Evolutionary conservation across 2,113 vertebrate genomes (phyloP).

Genomic region (Tetrax tetrax): DNA sequence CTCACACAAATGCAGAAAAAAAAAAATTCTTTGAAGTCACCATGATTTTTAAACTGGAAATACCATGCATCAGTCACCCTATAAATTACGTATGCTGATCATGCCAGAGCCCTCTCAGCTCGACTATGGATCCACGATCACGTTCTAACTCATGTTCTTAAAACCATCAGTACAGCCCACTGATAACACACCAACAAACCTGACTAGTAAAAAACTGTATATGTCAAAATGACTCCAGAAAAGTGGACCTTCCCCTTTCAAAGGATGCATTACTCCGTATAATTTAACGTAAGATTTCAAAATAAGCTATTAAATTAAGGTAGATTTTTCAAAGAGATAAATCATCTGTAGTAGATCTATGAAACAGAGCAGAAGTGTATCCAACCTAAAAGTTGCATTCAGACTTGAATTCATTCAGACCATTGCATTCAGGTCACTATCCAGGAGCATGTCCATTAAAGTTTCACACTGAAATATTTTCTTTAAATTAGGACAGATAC

Average conservation of each 20-base stretch:
- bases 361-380: slow-evolving; percentile 24
- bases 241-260: background rate
- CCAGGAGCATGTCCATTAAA: background rate
- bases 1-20: slow-evolving; percentile 20
- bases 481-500: background rate
- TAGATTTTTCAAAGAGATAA: slow-evolving; percentile 3
- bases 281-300: background rate
- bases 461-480: background rate
- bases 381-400: slow-evolving; percentile 8
- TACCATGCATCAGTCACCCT: background rate
- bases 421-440: background rate
- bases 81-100: background rate
- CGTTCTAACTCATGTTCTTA: background rate
- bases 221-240: background rate
- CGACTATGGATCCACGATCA: background rate
- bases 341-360: slow-evolving; percentile 8
- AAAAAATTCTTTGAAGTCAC: slow-evolving; percentile 36
- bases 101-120: background rate
- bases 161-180: background rate
- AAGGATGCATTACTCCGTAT: background rate
- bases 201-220: background rate
- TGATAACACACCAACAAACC: background rate
- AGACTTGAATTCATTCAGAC: background rate
- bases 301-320: slow-evolving; percentile 20
- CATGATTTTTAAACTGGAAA: background rate